phyloP scores from a whole-genome alignment of 2,888 invertebrate genomes.

The Vannuccia rotundouncinata region DNA sequence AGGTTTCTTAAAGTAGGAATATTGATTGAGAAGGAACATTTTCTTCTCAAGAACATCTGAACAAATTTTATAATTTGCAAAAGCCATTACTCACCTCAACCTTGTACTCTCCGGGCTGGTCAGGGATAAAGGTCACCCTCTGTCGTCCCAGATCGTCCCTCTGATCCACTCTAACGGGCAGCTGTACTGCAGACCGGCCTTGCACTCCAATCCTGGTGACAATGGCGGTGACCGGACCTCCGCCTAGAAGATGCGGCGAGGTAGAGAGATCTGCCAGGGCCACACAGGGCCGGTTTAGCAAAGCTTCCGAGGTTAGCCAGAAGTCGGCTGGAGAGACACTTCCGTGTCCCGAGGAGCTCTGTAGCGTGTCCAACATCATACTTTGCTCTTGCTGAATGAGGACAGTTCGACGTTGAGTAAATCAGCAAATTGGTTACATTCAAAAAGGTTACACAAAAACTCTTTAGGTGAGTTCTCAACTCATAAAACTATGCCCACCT shows the following conservation, averaged over 20 bases:
- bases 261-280: neutral
- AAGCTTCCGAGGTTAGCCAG: neutral
- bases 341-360: neutral
- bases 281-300: neutral
- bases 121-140: neutral
- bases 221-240: neutral
- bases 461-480: too few relatives aligned
- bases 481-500: too few relatives aligned
- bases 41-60: too few relatives aligned
- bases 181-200: neutral
- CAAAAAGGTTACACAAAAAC: too few relatives aligned
- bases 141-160: neutral
- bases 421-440: too few relatives aligned
- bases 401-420: too few relatives aligned
- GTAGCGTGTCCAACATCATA: neutral
- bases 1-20: too few relatives aligned
- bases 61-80: too few relatives aligned
- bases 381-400: conserved; percentile 67
- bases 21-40: too few relatives aligned
- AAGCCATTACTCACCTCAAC: conserved; percentile 7
- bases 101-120: neutral
- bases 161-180: neutral
- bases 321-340: conserved; percentile 32
- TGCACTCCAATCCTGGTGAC: neutral
- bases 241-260: neutral